Conservation (phyloP, 2,113 vertebrate genomes). For the Clarias gariepinus region DNA sequence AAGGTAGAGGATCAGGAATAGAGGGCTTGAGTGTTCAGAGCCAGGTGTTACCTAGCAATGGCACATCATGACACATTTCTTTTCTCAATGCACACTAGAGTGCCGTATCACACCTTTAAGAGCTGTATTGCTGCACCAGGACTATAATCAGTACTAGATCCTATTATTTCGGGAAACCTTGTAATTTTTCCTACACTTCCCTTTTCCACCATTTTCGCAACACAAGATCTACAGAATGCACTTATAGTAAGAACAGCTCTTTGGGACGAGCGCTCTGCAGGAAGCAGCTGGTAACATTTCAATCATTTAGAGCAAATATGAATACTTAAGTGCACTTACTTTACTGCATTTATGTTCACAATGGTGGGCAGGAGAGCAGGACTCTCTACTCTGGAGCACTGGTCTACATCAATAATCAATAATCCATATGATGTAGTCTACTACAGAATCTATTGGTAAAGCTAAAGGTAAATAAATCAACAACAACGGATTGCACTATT, state of each 20-base stretch:
- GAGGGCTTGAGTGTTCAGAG: not conserved
- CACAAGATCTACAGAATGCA: not conserved
- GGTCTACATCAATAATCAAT: not conserved
- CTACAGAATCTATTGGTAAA: not conserved
- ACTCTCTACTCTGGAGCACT: not conserved
- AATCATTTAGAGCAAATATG: slow-evolving; percentile 23
- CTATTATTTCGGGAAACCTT: not conserved
- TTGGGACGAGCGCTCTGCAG: slow-evolving; percentile 9
- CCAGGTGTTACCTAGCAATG: slow-evolving; percentile 20
- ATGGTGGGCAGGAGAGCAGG: not conserved
- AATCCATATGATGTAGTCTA: slow-evolving; percentile 1
- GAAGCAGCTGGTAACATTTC: slow-evolving; percentile 30
- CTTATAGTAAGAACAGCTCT: slow-evolving; percentile 9
- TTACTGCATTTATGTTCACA: slow-evolving; percentile 3
- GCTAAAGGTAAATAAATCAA: slow-evolving; percentile 40
- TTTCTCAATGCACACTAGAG: not conserved
- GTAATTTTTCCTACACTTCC: not conserved
- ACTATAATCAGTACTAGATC: not conserved
- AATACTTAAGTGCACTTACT: not conserved
- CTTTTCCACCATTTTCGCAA: not conserved
- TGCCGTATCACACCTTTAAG: not conserved
- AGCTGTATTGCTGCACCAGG: not conserved
- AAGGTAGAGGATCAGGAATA: slow-evolving; percentile 17
- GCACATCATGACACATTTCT: not conserved
- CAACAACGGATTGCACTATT: slow-evolving; percentile 53